Evolutionary conservation across 2,113 vertebrate genomes (phyloP).

Genomic region (Trochalopteron elliotii): DNA sequence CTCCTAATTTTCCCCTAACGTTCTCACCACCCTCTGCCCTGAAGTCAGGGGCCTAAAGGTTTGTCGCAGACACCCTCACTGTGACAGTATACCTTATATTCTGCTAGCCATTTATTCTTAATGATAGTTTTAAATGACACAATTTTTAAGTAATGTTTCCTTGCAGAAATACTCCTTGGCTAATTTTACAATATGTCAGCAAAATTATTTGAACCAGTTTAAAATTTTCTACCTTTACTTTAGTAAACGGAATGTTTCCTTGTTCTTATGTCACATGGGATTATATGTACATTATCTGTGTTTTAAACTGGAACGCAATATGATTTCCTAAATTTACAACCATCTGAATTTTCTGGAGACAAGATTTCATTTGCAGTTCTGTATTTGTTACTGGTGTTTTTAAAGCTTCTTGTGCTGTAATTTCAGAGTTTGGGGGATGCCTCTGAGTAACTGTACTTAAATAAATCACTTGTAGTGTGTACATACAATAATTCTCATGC

Average conservation of each 20-base stretch:
- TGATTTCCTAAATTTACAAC: not conserved
- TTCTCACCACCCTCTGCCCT: not conserved
- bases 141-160: not conserved
- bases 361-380: not conserved
- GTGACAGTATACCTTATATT: not conserved
- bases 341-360: not conserved
- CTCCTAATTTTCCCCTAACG: no score
- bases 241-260: not conserved
- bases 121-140: not conserved
- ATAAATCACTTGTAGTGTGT: not conserved
- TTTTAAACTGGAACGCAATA: not conserved
- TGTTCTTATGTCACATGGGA: not conserved
- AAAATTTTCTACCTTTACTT: not conserved
- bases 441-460: not conserved
- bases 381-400: not conserved
- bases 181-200: not conserved
- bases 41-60: not conserved
- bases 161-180: not conserved
- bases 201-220: not conserved
- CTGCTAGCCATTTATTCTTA: not conserved
- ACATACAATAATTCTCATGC: not conserved
- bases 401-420: not conserved
- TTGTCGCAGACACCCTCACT: not conserved
- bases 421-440: not conserved
- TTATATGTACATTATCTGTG: not conserved